phyloP scores from a whole-genome alignment of 2,113 vertebrate genomes.

The Sebastes fasciatus region DNA sequence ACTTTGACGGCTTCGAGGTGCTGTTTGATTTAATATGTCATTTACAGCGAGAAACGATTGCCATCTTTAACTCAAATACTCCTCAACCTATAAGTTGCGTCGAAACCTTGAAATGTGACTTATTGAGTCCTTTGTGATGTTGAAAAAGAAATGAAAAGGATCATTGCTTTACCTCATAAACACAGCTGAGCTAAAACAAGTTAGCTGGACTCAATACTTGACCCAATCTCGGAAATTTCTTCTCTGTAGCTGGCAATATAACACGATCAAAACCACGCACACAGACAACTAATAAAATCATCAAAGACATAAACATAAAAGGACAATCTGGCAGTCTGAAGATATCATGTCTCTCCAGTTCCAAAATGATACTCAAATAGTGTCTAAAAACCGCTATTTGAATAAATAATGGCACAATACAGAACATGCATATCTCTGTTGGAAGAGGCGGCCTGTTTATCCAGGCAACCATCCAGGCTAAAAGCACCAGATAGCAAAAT shows the following conservation, averaged over 20 bases:
- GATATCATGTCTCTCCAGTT: conserved; percentile 23
- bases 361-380: conserved; percentile 20
- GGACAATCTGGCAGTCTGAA: conserved; percentile 1
- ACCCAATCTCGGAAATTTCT: conserved; percentile 5
- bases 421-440: conserved; percentile 39
- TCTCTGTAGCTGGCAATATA: conserved; percentile 7
- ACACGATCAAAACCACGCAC: conserved; percentile 1
- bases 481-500: conserved; percentile 72
- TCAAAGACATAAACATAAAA: conserved; percentile 33
- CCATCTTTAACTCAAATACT: conserved; percentile 31
- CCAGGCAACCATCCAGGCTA: conserved; percentile 60
- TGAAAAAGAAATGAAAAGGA: conserved; percentile 13
- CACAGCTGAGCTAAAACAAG: background rate
- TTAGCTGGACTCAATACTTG: conserved; percentile 10
- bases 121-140: conserved; percentile 10
- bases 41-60: conserved; percentile 3
- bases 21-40: conserved; percentile 33
- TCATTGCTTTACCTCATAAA: conserved; percentile 8
- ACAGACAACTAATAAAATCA: conserved; percentile 6
- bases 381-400: conserved; percentile 31
- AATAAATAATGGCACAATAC: conserved; percentile 56
- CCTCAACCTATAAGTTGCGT: conserved; percentile 8
- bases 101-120: conserved; percentile 33
- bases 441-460: conserved; percentile 54
- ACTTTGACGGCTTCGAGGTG: background rate